phyloP scores from a whole-genome alignment of 2,113 vertebrate genomes.

The Aptenodytes forsteri region DNA sequence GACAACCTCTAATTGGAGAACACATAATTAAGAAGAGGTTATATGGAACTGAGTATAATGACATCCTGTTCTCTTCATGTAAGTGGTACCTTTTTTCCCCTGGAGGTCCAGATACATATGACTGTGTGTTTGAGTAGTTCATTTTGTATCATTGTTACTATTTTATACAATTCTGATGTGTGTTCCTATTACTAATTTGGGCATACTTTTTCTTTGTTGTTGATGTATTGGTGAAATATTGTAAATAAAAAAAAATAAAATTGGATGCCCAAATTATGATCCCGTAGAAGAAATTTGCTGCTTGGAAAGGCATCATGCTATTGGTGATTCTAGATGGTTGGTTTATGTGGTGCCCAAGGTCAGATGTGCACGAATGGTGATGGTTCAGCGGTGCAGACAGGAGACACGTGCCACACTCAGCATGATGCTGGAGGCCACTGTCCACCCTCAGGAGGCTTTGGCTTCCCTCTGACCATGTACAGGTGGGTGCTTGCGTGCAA shows the following conservation, averaged over 20 bases:
- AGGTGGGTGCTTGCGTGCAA: background rate
- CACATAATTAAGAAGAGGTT: background rate
- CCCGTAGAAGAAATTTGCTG: background rate
- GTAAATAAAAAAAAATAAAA: background rate
- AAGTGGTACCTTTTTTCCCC: background rate
- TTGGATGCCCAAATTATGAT: background rate
- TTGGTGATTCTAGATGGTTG: background rate
- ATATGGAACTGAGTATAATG: background rate
- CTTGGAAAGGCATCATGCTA: background rate
- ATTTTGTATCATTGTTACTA: background rate
- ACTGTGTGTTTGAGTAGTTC: background rate
- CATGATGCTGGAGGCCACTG: background rate
- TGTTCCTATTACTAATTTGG: background rate
- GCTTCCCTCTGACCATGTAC: background rate
- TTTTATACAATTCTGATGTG: background rate
- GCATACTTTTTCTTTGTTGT: background rate
- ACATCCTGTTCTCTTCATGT: background rate
- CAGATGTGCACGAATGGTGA: accelerated
- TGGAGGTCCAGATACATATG: background rate
- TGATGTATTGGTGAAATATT: background rate
- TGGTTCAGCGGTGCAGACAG: background rate
- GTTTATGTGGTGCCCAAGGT: too few species aligned
- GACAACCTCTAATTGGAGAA: background rate
- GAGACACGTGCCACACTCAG: accelerated
- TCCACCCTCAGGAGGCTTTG: background rate